Base-by-base conservation (phyloP, 2,113 vertebrate species). In the Circaetus cinerascens region DNA sequence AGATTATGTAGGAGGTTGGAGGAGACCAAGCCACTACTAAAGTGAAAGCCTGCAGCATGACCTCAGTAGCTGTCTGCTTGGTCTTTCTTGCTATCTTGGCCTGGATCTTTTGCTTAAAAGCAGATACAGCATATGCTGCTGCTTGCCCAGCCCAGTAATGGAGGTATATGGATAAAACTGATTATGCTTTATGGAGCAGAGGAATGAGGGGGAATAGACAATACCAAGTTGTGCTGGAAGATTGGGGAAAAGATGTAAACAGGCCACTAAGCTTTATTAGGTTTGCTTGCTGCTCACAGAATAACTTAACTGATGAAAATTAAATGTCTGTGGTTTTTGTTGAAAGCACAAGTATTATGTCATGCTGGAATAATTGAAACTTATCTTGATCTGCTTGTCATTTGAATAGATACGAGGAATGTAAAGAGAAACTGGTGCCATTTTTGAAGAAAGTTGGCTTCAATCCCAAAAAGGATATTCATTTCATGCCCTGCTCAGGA, bases 361-460 rank as follows among this genome's bases (percentile, higher is more conserved):
- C 68, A 14, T 67, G 64, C 38, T 89, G 51, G 43, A 87, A 75
- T 84, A 85, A 87, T 16, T 86, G 43, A 90, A 87, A 83, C 10
- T 89, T 59, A 81, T 3, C 18, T 87, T 87, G 18, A 93, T 91
- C 34, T 95, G 43, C 51, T 82, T 96, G 40, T 71, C 80, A 25
- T 94, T 95, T 97, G 95, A 76, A 86, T 93, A 99, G 99, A 98
- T 99, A 99, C 34, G 99, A 99, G 97, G 99, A 99, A 98, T 99
- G 99, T 98, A 99, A 99, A 98, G 99, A 99, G 97, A 99, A 99
- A 97, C 98, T 99, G 97, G 99, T 99, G 98, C 99, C 99, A 87
- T 99, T 99, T 98, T 98, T 99, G 95, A 99, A 99, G 98, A 99
- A 99, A 98, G 99, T 99, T 96, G 99, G 99, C 95, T 99, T 99